Evolutionary conservation across 2,888 invertebrate genomes (phyloP).

Genomic region (Amphipoea lucens): DNA sequence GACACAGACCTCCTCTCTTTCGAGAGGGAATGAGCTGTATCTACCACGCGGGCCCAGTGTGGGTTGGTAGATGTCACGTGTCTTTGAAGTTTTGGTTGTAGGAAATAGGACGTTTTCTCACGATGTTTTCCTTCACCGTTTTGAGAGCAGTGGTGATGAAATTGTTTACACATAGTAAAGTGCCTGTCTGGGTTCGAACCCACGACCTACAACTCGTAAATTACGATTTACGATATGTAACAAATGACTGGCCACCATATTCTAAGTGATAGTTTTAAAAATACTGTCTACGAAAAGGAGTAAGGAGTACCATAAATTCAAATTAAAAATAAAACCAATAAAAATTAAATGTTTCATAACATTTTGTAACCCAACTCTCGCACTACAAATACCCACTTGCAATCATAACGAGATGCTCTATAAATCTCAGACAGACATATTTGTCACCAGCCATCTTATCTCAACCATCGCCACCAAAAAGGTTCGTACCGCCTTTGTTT

Average conservation of each 20-base stretch:
- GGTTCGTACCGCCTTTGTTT: slow-evolving; percentile 68
- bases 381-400: slow-evolving; percentile 22
- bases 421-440: slow-evolving; percentile 55
- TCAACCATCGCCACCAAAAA: slow-evolving; percentile 69
- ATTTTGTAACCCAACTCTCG: slow-evolving; percentile 25
- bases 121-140: too few relatives aligned
- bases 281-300: too few relatives aligned
- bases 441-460: slow-evolving; percentile 68
- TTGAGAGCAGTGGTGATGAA: too few relatives aligned
- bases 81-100: neutral
- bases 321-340: neutral
- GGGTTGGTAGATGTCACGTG: neutral
- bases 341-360: neutral
- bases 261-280: neutral
- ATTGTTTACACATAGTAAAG: too few relatives aligned
- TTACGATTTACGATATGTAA: too few relatives aligned
- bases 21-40: too few relatives aligned
- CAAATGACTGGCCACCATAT: neutral
- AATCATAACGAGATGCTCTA: slow-evolving; percentile 52
- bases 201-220: too few relatives aligned
- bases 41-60: neutral
- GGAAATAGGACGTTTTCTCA: neutral
- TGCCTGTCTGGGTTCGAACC: too few relatives aligned
- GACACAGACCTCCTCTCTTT: too few relatives aligned
- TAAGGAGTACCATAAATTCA: too few relatives aligned